Evolutionary conservation across 1,140 invertebrate species (phyloP).

Genomic region (Euschistus heros): DNA sequence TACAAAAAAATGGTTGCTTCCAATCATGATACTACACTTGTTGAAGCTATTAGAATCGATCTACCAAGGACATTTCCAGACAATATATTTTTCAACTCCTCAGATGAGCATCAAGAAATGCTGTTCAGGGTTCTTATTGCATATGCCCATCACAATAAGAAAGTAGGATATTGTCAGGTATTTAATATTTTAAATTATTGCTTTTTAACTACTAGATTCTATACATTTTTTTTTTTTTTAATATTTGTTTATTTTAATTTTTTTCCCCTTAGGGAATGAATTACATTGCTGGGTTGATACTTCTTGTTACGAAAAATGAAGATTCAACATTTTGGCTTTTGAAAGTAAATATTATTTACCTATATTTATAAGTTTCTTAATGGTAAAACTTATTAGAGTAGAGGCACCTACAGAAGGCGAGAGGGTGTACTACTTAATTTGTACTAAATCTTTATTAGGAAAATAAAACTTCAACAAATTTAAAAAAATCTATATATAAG

Average conservation of each 20-base stretch:
- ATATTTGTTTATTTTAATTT: background rate
- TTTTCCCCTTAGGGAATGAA: slow-evolving; percentile 76
- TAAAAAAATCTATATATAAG: too few species aligned
- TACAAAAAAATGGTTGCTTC: slow-evolving; percentile 35
- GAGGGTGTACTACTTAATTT: too few species aligned
- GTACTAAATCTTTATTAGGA: too few species aligned
- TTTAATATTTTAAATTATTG: slow-evolving; percentile 19
- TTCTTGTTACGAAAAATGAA: slow-evolving; percentile 77
- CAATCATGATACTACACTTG: slow-evolving; percentile 37
- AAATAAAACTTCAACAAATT: too few species aligned
- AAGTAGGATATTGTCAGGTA: slow-evolving; percentile 83
- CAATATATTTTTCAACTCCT: slow-evolving; percentile 80
- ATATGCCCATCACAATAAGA: slow-evolving; percentile 77
- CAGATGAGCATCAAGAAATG: slow-evolving; percentile 56
- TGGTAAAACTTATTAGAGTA: too few species aligned
- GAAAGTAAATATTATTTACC: slow-evolving; percentile 42
- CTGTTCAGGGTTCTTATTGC: slow-evolving; percentile 76
- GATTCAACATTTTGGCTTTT: slow-evolving; percentile 85
- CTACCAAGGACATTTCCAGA: slow-evolving; percentile 84
- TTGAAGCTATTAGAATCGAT: slow-evolving; percentile 73
- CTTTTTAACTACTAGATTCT: background rate
- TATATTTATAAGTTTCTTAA: too few species aligned
- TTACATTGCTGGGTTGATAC: slow-evolving; percentile 77
- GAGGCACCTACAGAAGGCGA: too few species aligned
- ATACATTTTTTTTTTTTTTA: slow-evolving; percentile 17